Conservation (phyloP, 1,140 invertebrate species). For the Melitaea cinxia region DNA sequence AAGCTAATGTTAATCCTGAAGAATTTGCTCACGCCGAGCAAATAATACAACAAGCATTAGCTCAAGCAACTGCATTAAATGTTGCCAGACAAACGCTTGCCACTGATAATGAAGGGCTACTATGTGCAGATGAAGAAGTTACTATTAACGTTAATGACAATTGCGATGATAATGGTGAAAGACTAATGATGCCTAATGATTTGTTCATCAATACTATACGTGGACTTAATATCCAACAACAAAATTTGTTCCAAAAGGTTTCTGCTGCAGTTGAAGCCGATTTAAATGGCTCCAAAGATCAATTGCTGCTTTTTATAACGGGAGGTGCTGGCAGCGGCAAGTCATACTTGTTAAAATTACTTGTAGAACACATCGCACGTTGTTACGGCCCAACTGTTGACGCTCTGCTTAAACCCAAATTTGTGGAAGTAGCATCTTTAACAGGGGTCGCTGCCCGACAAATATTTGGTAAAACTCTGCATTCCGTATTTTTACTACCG, state of each 20-base stretch:
- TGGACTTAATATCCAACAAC: constrained; percentile 24
- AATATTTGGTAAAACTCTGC: constrained; percentile 43
- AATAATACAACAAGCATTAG: constrained; percentile 24
- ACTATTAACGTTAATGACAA: background rate
- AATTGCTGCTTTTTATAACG: constrained; percentile 34
- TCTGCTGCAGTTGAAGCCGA: constrained; percentile 5
- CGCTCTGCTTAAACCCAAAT: constrained; percentile 32
- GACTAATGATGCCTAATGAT: constrained; percentile 33
- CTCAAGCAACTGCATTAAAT: constrained; percentile 27
- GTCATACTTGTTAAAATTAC: constrained; percentile 40
- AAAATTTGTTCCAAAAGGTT: constrained; percentile 28
- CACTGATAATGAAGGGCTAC: background rate
- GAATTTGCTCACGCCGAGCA: constrained; percentile 26
- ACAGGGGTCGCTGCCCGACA: constrained; percentile 43
- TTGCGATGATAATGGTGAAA: constrained; percentile 16
- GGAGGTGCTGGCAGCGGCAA: constrained; percentile 43
- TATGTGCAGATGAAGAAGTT: constrained; percentile 29
- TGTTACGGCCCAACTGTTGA: constrained; percentile 45
- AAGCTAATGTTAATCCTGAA: constrained; percentile 19
- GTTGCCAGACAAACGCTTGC: constrained; percentile 15
- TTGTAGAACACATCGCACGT: constrained; percentile 43
- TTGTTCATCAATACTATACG: constrained; percentile 25
- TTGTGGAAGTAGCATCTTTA: constrained; percentile 42
- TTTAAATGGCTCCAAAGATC: constrained; percentile 8
- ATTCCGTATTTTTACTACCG: constrained; percentile 34